Percentiles rank a stretch among this genome's conserved stretches.
Evolutionary conservation across 2,113 vertebrate species (phyloP).

Genomic region (Rallus limicola): DNA sequence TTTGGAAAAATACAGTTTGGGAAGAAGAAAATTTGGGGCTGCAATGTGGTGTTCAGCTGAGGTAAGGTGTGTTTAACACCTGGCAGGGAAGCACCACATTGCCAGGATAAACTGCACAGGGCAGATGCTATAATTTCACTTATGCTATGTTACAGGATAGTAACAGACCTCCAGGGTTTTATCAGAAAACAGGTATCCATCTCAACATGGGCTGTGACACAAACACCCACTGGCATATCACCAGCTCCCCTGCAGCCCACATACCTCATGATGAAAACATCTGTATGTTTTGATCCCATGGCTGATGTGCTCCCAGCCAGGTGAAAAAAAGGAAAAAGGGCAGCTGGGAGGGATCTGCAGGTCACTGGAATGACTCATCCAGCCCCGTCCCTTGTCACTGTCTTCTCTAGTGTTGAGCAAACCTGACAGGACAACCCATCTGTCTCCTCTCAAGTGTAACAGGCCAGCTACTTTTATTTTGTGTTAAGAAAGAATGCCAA

Average conservation of each 20-base stretch:
- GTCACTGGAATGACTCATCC: background rate
- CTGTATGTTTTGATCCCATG: background rate
- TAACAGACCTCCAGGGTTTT: background rate
- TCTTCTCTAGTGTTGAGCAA: background rate
- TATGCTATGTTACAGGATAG: background rate
- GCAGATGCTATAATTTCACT: background rate
- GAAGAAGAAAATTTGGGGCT: background rate
- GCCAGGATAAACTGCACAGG: background rate
- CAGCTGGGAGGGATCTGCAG: background rate
- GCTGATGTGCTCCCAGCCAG: background rate
- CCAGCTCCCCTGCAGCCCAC: background rate
- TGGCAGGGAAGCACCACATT: accelerated
- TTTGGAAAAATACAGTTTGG: background rate
- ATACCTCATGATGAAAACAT: background rate
- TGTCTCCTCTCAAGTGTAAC: background rate
- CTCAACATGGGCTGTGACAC: background rate
- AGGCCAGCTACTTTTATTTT: background rate
- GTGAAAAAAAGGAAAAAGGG: background rate
- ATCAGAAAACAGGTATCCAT: background rate
- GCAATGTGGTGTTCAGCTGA: background rate
- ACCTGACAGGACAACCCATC: background rate
- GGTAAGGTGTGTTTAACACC: background rate
- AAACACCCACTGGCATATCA: background rate
- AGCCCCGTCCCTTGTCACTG: background rate
- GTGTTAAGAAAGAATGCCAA: background rate